phyloP scores from a whole-genome alignment of 2,113 vertebrate genomes.

The Dicrurus megarhynchus region DNA sequence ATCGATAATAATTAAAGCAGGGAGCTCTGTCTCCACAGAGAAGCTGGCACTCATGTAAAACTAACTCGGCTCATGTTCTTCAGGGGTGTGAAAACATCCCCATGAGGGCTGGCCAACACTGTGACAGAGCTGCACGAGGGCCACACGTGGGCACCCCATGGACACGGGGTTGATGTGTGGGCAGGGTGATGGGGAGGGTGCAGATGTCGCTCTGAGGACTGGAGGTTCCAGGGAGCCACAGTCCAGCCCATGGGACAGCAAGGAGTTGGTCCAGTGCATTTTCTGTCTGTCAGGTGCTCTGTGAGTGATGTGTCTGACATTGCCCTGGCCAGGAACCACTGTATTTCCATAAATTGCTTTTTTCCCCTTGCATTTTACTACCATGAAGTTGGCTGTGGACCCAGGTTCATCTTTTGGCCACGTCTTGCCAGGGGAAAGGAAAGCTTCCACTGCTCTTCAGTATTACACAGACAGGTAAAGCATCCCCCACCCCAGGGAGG shows the following conservation, averaged over 20 bases:
- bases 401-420: not conserved
- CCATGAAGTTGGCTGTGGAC: not conserved
- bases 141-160: accelerated
- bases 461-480: not conserved
- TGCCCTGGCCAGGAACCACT: not conserved
- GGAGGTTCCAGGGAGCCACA: accelerated
- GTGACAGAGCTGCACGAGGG: not conserved
- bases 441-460: not conserved
- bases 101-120: accelerated
- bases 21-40: not conserved
- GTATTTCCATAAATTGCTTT: not conserved
- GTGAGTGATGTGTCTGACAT: not conserved
- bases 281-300: not conserved
- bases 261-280: not conserved
- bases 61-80: not conserved
- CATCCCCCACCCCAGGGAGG: not conserved
- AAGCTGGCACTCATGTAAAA: not conserved
- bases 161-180: accelerated
- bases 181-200: accelerated
- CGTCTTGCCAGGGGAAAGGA: not conserved
- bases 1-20: conserved; percentile 23
- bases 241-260: not conserved
- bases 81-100: not conserved
- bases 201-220: accelerated
- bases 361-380: not conserved